A percentile compares a stretch with the other conserved stretches of the same genome.
phyloP scores from a whole-genome alignment of 1,140 invertebrate genomes.

The Drosophila tropicalis region DNA sequence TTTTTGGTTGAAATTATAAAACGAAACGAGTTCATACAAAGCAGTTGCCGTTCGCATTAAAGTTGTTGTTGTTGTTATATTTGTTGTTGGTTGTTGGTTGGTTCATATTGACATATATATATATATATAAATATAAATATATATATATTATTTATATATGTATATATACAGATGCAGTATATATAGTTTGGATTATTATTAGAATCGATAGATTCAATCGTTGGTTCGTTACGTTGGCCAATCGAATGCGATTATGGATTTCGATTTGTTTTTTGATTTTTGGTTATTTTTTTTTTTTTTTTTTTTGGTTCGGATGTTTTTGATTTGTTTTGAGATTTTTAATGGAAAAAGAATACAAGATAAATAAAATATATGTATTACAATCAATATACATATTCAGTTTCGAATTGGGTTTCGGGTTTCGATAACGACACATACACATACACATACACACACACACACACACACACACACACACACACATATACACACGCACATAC shows the following conservation, averaged over 20 bases:
- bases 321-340: conserved; percentile 21
- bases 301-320: too few species aligned
- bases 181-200: conserved; percentile 22
- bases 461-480: background rate
- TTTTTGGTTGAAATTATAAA: conserved; percentile 64
- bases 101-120: conserved; percentile 30
- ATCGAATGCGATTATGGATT: conserved; percentile 42
- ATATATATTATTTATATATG: background rate
- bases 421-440: conserved; percentile 13
- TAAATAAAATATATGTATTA: conserved; percentile 16
- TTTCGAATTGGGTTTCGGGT: conserved; percentile 30
- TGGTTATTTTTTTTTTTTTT: background rate
- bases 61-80: conserved; percentile 65
- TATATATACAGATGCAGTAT: conserved; percentile 20
- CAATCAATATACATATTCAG: conserved; percentile 20
- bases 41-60: conserved; percentile 76
- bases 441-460: background rate
- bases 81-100: conserved; percentile 56
- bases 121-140: background rate
- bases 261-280: conserved; percentile 33
- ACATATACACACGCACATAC: background rate
- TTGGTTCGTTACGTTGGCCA: conserved; percentile 62
- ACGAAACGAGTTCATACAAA: conserved; percentile 69
- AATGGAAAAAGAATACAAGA: conserved; percentile 13
- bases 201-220: conserved; percentile 40